Conservation (phyloP, 2,888 invertebrate species). For the Lasioglossum leucozonium region DNA sequence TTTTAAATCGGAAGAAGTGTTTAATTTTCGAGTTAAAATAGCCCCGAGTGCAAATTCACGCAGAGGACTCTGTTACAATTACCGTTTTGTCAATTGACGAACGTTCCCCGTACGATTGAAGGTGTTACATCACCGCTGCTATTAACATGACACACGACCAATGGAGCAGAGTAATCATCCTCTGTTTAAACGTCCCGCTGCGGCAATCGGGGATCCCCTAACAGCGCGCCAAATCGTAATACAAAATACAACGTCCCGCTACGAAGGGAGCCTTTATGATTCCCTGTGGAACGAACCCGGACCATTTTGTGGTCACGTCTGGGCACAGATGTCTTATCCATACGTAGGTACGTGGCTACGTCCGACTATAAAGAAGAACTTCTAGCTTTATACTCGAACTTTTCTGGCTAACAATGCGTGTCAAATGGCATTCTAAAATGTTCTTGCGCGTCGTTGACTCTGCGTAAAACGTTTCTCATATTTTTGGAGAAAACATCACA, state of each 20-base stretch:
- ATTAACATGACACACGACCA: conserved; percentile 11
- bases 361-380: background rate
- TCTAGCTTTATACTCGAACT: background rate
- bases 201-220: conserved; percentile 11
- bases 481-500: background rate
- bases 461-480: background rate
- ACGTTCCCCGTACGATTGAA: background rate
- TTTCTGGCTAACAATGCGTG: background rate
- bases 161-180: conserved; percentile 17
- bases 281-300: conserved; percentile 22
- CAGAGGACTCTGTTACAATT: too few relatives aligned
- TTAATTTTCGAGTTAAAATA: too few relatives aligned
- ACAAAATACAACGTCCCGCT: conserved; percentile 25
- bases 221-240: conserved; percentile 10
- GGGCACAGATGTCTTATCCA: background rate
- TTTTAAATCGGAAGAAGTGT: too few relatives aligned
- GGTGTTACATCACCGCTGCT: background rate
- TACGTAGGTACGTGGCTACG: background rate
- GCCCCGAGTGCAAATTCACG: too few relatives aligned
- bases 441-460: background rate
- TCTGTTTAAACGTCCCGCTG: conserved; percentile 21
- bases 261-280: conserved; percentile 15
- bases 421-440: background rate
- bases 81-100: background rate
- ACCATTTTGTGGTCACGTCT: conserved; percentile 9